phyloP scores from a whole-genome alignment of 2,888 invertebrate species.

The Steinernema hermaphroditum region DNA sequence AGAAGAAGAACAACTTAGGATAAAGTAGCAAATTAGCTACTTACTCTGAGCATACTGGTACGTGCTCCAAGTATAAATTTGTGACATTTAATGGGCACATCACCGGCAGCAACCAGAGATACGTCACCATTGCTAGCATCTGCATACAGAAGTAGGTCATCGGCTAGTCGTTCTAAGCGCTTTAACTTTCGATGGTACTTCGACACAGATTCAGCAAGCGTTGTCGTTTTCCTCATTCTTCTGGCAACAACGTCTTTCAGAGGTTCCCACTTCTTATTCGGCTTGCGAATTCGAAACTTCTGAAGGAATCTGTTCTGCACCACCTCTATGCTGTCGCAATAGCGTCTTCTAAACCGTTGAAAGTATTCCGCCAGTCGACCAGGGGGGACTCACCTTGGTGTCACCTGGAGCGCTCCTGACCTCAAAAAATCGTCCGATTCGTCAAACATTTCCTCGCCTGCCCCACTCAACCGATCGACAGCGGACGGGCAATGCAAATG shows the following conservation, averaged over 20 bases:
- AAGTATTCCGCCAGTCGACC: no score
- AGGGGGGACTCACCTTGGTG: no score
- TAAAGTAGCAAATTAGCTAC: no score
- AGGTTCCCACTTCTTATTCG: conserved; percentile 5
- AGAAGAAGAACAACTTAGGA: background rate
- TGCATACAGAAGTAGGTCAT: background rate
- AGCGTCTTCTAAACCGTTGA: background rate
- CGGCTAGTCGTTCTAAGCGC: conserved; percentile 22
- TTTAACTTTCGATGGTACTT: conserved; percentile 11
- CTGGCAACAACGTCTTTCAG: conserved; percentile 34
- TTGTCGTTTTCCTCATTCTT: conserved; percentile 38
- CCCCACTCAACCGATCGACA: background rate
- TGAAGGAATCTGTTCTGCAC: conserved; percentile 42
- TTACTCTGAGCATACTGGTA: background rate
- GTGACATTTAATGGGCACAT: background rate
- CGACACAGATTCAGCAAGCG: conserved; percentile 4
- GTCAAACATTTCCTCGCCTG: background rate
- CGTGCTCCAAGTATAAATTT: background rate
- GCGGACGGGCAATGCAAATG: background rate
- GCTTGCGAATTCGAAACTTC: conserved; percentile 37
- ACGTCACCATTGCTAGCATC: background rate
- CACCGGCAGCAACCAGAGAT: background rate
- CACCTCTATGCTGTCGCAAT: background rate
- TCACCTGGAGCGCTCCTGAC: background rate
- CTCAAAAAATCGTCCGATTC: conserved; percentile 2